These are phyloP conservation scores for Caenorhabditis sp. DNA, from an alignment of 2,888 invertebrate species.

Conservation along the genomic window DNA sequence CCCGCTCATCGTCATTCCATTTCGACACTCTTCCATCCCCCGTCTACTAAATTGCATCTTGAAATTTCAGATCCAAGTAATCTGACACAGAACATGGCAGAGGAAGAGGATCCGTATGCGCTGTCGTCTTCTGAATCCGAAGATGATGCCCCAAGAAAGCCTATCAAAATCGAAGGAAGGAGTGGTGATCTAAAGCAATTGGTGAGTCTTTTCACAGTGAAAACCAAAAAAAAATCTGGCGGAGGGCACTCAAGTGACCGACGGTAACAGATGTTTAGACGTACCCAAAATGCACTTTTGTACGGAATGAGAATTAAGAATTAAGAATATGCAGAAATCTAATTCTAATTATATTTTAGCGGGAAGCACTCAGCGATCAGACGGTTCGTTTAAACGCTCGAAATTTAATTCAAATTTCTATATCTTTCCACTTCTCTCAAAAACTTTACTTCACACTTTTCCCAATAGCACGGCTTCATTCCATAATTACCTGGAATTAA, in stretches of 20 bases:
- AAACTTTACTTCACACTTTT: not conserved
- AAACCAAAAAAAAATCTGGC: constrained; percentile 10
- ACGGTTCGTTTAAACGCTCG: constrained; percentile 42
- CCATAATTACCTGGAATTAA: not conserved
- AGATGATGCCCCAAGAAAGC: constrained; percentile 77
- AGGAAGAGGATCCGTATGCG: constrained; percentile 82
- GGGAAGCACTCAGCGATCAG: constrained; percentile 56
- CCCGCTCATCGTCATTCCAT: not conserved
- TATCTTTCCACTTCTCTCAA: constrained; percentile 27
- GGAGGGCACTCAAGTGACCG: constrained; percentile 15
- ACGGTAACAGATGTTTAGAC: not conserved
- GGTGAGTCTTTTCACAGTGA: constrained; percentile 65
- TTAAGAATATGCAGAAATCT: not conserved
- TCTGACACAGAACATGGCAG: constrained; percentile 71
- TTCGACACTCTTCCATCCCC: not conserved
- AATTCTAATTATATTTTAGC: constrained; percentile 36
- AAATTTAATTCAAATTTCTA: constrained; percentile 4
- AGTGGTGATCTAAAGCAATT: constrained; percentile 77
- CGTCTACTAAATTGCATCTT: not conserved
- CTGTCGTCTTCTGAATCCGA: constrained; percentile 81
- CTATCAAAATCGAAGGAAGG: constrained; percentile 81
- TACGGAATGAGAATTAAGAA: not conserved
- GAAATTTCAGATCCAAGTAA: constrained; percentile 2
- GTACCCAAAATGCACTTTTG: constrained; percentile 10
- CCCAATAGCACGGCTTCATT: not conserved